A percentile compares a stretch with the other conserved stretches of the same genome.
Evolutionary conservation across 1,140 invertebrate genomes (phyloP).

Genomic region (Drosophila dunni): DNA sequence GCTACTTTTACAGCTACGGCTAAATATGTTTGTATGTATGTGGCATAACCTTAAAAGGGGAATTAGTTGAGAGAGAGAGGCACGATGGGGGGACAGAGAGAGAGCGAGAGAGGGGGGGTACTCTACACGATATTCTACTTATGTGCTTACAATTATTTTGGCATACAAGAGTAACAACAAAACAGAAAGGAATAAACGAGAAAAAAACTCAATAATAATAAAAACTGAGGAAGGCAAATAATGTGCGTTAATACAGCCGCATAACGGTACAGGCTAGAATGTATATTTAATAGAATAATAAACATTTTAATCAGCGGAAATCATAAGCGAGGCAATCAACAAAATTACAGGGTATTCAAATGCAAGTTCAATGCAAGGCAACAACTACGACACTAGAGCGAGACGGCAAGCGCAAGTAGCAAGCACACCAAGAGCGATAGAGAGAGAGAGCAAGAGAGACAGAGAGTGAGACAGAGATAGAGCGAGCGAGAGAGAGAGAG

Average conservation of each 20-base stretch:
- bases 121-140: conserved; percentile 9
- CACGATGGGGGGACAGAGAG: conserved; percentile 4
- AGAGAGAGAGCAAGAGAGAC: conserved; percentile 12
- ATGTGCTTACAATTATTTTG: conserved; percentile 3
- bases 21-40: conserved; percentile 9
- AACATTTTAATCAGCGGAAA: conserved; percentile 15
- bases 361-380: conserved; percentile 10
- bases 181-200: not conserved
- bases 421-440: not conserved
- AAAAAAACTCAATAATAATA: not conserved
- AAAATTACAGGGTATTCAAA: no score
- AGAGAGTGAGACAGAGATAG: conserved; percentile 14
- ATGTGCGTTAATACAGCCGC: conserved; percentile 6
- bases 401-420: conserved; percentile 1
- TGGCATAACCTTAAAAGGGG: conserved; percentile 22
- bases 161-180: not conserved
- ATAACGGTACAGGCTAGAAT: conserved; percentile 35
- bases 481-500: conserved; percentile 19
- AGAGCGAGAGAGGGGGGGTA: not conserved
- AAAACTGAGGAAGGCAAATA: conserved; percentile 1
- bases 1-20: not conserved
- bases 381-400: conserved; percentile 29
- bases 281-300: conserved; percentile 26
- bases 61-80: conserved; percentile 20
- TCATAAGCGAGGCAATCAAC: conserved; percentile 22